Evolutionary conservation across 92 coral and sea anemone species (phyloP), one percentile per base, ranked within the genome.

Genomic region (Paramuricea clavata): DNA sequence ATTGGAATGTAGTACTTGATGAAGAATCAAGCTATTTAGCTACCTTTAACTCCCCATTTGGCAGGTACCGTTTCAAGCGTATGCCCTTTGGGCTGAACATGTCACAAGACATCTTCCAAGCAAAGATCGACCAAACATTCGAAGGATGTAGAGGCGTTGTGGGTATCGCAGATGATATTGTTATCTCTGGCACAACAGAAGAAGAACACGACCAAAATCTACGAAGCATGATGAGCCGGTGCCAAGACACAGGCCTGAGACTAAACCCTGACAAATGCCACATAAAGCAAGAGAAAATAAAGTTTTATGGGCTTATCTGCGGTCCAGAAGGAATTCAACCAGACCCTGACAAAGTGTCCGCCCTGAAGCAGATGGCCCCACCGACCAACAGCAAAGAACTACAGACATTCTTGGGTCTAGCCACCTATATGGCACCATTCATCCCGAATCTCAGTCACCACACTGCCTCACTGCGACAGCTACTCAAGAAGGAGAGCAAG

Each of bases 131-230:
- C 70, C 87, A 70, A 33, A 83, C 87, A 3, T 83, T 83, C 50
- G 81, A 83, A 83, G 87, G 81, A 7, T 70, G 87, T 12, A 52
- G 49, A 34, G 87, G 87, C 12, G 78, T 85, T n/a, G 72, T 71
- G 2, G 90, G 91, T 8, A 92, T 92, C 21, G 90, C 91, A 11
- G 93, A 92, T 25, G 92, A 92, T 90, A 88, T 88, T 26, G 68
- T 77, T 7, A n/a, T 77, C 27, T 77, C 16, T n/a, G 82, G 67
- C 11, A 34, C 23, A 52, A 49, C 77, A 16, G 78, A 81, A 21
- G 76, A 52, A 30, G 83, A 56, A 49, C 86, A 83, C 43, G 71
- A 83, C 67, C 36, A 17, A 13, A 42, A 74, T 49, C 23, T 83
- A 42, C 82, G 74, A 34, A 57, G 54, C 13, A 89, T 85, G 89